Base-by-base conservation (phyloP, 2,888 invertebrate genomes). In the Masnerella sp. region DNA sequence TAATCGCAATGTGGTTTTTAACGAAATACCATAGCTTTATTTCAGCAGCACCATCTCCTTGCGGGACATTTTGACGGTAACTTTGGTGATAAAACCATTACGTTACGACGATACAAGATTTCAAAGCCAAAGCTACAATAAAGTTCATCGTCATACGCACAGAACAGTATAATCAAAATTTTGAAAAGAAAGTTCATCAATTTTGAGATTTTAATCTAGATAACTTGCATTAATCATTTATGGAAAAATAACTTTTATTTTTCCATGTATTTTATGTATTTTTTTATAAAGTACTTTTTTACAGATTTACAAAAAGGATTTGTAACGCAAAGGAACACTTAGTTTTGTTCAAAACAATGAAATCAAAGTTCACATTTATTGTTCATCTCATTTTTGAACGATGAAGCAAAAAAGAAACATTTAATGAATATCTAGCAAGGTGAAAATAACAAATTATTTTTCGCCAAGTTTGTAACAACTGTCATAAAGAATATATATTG, bases 401-500 rank as follows among this genome's bases (percentile, higher is more conserved):
- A 49, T 34, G 32, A n/a, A 9, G 5, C 18, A 5, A 11, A 34
- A 36, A n/a, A 9, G 14, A 38, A 54, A 40, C 28, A 17, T 54
- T 40, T 28, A 40, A 18, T 1, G 8, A 17, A 17, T 40, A 25
- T 17, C 11, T 40, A 40, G 38, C 25, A 9, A 5, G 12, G 11
- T 40, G 18, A 56, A 25, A 42, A 42, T 28, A 12, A 56, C 54
- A 25, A 59, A 47, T 45, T 36, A 59, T 45, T 47, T 74, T 78
- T 74, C 18, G 52, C 17, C 34, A 49, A 67, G 45, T 61, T 69
- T 52, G 20, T 22, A 58, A 62, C 14, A 52, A 62, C 64, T 62
- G 54, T 70, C 64, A 69, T 69, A 56, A 64, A 34, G 51, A 42
- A 58, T 59, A 73, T n/a, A n/a, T 65, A 64, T 51, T 68, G 34